Evolutionary conservation across 1,140 invertebrate species (phyloP), one percentile per base, ranked within the genome.

Genomic region (Lepidostoma basale): DNA sequence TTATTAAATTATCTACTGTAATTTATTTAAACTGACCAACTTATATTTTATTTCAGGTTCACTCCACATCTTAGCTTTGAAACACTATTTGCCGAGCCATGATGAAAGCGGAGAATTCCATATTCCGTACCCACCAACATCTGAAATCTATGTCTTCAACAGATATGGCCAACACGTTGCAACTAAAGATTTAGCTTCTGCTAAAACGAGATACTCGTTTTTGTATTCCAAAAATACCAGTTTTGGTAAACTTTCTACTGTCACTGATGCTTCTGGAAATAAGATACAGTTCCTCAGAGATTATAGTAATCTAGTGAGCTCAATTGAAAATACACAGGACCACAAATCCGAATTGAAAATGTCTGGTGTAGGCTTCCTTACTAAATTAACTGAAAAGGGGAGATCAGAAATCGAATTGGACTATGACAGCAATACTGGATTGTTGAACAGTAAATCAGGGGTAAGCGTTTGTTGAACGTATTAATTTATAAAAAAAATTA

Each of bases 221-320:
- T 85, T 96, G 1, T 98, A 99, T 80, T 97, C 92, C 16, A 97
- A 98, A 77, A 98, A 98, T 75, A 97, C 95, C 1, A 96, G 93
- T 76, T 96, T 97, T 75, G 96, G 96, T 0, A 95, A 96, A 78
- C 82, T 99, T 18, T 94, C 91, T 0, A 95, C 92, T 3, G 93
- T 98, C 0, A 95, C 92, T 0, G 96, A 98, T 79, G 92, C 91
- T 49, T 93, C 93, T 12, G 94, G 94, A 12, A 98, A 97, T 77
- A 95, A 98, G 82, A 92, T 97, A 70, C 88, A 94, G 76, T 92
- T 98, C 76, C 82, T 95, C 12, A 85, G 96, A 52, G 95, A 98
- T 79, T 96, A 96, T 75, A 93, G 91, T 75, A 92, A 92, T 74
- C 88, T 92, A 25, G 92, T 93, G 0, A 96, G 92, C 75, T 95